Percentiles rank a stretch among this genome's conserved stretches.
phyloP scores from a whole-genome alignment of 2,888 invertebrate genomes.

The Torymus tubicola region DNA sequence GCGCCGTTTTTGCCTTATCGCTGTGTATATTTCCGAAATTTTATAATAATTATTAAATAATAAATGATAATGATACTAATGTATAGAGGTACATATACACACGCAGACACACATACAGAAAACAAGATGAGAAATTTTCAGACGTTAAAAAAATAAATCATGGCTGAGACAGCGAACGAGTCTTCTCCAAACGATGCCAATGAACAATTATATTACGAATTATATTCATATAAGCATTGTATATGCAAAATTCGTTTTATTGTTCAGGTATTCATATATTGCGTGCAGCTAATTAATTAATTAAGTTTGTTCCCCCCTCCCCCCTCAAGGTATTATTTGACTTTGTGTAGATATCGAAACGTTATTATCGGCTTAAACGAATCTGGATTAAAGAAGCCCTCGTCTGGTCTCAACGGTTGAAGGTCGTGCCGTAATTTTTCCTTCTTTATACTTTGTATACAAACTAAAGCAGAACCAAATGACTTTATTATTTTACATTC shows the following conservation, averaged over 20 bases:
- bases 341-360: background rate
- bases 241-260: too few species aligned
- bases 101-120: background rate
- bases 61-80: slow-evolving; percentile 10
- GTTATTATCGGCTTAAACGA: background rate
- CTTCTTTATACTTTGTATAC: too few species aligned
- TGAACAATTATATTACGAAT: background rate
- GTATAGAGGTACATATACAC: background rate
- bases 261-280: too few species aligned
- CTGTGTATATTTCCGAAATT: slow-evolving; percentile 58
- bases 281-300: too few species aligned
- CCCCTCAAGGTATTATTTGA: background rate
- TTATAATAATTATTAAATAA: slow-evolving; percentile 24
- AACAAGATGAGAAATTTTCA: background rate
- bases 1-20: slow-evolving; percentile 62
- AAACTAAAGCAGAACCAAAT: too few species aligned
- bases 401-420: background rate
- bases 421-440: too few species aligned
- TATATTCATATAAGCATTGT: too few species aligned
- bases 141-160: background rate
- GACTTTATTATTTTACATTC: too few species aligned
- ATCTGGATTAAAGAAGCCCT: slow-evolving; percentile 4
- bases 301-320: too few species aligned
- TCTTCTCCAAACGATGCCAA: slow-evolving; percentile 20
- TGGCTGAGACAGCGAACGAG: background rate